Conservation (phyloP, 2,797 vertebrate genomes). For the Cichlasoma orientale region DNA sequence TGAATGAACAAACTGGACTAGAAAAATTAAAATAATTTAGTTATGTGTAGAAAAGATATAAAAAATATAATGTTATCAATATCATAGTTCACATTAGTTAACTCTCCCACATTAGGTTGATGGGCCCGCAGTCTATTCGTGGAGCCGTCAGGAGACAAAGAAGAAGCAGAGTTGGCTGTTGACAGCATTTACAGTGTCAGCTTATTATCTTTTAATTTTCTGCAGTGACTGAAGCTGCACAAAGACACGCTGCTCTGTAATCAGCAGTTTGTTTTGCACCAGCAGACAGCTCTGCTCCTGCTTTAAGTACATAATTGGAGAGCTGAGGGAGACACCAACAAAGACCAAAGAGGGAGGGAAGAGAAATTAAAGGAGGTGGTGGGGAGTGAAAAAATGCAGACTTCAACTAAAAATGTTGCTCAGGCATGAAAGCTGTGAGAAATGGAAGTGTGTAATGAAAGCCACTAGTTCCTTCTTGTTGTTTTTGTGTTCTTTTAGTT, state of each 20-base stretch:
- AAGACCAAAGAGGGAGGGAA: not conserved
- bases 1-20: not conserved
- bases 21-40: not conserved
- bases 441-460: not conserved
- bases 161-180: not conserved
- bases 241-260: constrained; percentile 49
- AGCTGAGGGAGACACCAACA: constrained; percentile 31
- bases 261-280: constrained; percentile 55
- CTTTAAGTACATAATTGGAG: constrained; percentile 63
- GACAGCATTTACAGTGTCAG: constrained; percentile 25
- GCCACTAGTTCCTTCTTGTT: too few relatives aligned
- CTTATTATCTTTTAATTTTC: constrained; percentile 52
- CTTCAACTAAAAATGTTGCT: not conserved
- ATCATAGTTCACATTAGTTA: not conserved
- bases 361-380: not conserved
- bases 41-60: not conserved
- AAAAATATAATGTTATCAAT: not conserved
- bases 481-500: not conserved
- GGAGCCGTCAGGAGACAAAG: not conserved
- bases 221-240: constrained; percentile 37
- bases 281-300: constrained; percentile 37
- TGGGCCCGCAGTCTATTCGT: not conserved
- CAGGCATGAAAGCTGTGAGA: not conserved
- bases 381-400: not conserved
- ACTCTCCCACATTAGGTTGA: not conserved